Conservation (phyloP, 2,113 vertebrate species). For the Paedocypris sp. region DNA sequence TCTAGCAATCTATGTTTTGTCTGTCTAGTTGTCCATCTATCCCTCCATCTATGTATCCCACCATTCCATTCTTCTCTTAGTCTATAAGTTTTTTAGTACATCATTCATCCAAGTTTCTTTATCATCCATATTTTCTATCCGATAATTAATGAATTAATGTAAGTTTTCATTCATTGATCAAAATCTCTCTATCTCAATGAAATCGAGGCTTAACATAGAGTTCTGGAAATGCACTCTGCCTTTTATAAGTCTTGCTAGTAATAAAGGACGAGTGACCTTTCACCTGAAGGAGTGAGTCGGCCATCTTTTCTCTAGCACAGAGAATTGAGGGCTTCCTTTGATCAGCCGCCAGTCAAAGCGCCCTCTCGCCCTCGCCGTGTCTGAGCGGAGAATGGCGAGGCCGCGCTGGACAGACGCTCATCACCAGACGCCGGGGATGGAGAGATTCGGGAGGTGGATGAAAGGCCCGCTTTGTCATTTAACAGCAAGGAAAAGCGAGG, state of each 20-base stretch:
- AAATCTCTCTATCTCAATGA: no score
- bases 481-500: constrained; percentile 25
- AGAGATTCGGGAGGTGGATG: constrained; percentile 26
- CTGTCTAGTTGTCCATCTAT: no score
- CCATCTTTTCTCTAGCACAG: not conserved
- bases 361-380: constrained; percentile 26
- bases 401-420: constrained; percentile 17
- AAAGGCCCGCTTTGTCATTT: constrained; percentile 27
- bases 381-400: constrained; percentile 31
- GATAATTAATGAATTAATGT: no score
- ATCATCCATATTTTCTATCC: no score
- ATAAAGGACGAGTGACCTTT: constrained; percentile 5
- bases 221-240: not conserved
- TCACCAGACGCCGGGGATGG: constrained; percentile 12
- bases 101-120: no score
- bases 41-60: no score
- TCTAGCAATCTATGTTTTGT: no score
- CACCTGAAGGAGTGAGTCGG: not conserved
- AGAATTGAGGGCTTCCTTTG: constrained; percentile 18
- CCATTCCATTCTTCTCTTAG: no score
- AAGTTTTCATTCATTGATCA: no score
- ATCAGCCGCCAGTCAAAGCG: constrained; percentile 20
- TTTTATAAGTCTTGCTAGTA: constrained; percentile 1
- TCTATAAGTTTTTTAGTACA: no score
- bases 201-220: not conserved